Evolutionary conservation across 2,797 vertebrate genomes (phyloP), one percentile per base, ranked within the genome.

Genomic region (Morus bassanus): DNA sequence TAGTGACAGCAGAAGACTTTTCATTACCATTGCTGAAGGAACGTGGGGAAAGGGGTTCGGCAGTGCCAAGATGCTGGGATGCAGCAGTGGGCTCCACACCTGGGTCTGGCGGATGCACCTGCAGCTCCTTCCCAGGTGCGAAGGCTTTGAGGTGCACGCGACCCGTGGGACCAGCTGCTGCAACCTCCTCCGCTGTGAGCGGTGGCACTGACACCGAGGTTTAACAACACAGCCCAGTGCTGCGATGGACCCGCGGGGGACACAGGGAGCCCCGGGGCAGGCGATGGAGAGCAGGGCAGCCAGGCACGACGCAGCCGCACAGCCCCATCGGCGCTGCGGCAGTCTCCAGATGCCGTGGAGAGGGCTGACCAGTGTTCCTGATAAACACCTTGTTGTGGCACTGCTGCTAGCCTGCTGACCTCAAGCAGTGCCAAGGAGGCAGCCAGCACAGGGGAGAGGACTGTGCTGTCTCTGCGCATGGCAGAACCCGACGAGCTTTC

Each of bases 371-470:
- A 17, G 31, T 1, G 53, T 45, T 72, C 13, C 67, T 14, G 39
- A 2, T 5, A 2, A 27, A 30, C 0, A 3, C 9, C 59, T 15
- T 50, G 25, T 1, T 9, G 25, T 73, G 65, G 69, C 2, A 0
- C 16, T 22, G 4, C 48, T 48, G 64, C 14, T 13, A 7, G 33
- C 30, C 35, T 23, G 11, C 18, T 14, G 85, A 1, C 7, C 28
- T 33, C 0, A 0, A 19, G 39, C 91, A 23, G 53, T 4, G 81
- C 67, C 28, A 6, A n/a, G 61, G 46, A 2, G 2, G 1, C 0
- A 19, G 46, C 7, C 37, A 60, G 18, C 1, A 4, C 61, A n/a
- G 51, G 13, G 3, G 24, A 2, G 43, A 60, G 41, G 27, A 3
- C n/a, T 19, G 46, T 15, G 76, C 41, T 25, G 2, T 9, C 64